phyloP scores from a whole-genome alignment of 2,797 vertebrate species.

The Danio albolineatus region DNA sequence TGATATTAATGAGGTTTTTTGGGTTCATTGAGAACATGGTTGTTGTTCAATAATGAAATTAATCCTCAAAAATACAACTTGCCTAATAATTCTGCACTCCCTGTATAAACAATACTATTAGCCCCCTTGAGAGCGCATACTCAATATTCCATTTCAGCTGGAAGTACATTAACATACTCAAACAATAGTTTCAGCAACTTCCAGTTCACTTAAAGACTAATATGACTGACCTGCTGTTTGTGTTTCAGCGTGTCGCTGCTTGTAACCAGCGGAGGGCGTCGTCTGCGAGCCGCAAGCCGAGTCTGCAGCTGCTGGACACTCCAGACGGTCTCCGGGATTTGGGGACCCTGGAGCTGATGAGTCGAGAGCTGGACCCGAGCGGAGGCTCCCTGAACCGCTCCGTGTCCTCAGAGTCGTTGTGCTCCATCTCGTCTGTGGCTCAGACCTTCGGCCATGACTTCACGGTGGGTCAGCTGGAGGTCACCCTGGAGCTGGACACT shows the following conservation, averaged over 20 bases:
- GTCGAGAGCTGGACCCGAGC: slow-evolving; percentile 82
- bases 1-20: too few relatives aligned
- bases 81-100: too few relatives aligned
- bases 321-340: slow-evolving; percentile 80
- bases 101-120: too few relatives aligned
- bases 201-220: neutral
- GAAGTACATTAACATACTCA: too few relatives aligned
- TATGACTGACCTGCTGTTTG: neutral
- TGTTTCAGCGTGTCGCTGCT: slow-evolving; percentile 78
- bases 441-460: slow-evolving; percentile 96
- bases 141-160: too few relatives aligned
- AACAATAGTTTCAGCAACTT: too few relatives aligned
- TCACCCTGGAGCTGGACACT: slow-evolving; percentile 86
- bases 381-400: slow-evolving; percentile 84
- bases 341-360: slow-evolving; percentile 92
- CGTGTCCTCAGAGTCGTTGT: slow-evolving; percentile 91
- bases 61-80: too few relatives aligned
- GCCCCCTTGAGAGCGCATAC: too few relatives aligned
- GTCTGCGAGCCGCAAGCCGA: slow-evolving; percentile 79
- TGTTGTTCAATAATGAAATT: too few relatives aligned
- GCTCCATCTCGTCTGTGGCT: slow-evolving; percentile 94
- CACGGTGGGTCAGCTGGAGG: slow-evolving; percentile 94
- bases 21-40: too few relatives aligned
- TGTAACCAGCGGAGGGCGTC: slow-evolving; percentile 73
- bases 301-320: slow-evolving; percentile 86